Percentiles rank a stretch among this genome's conserved stretches.
Conservation (phyloP, 2,888 invertebrate species). For the Polyommatus iphigenia region DNA sequence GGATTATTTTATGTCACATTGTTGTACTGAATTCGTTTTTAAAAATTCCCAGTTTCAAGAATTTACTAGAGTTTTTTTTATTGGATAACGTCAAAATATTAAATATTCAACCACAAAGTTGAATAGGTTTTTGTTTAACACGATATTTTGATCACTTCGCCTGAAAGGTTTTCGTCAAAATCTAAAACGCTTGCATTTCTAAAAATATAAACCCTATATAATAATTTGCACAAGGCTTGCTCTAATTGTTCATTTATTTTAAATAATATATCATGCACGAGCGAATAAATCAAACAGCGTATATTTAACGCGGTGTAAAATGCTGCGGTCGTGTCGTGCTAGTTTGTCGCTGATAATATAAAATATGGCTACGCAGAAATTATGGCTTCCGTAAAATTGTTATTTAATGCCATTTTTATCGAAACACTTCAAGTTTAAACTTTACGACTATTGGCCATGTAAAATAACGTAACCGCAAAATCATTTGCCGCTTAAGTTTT, state of each 20-base stretch:
- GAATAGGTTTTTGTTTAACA: no score
- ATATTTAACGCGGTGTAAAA: slow-evolving; percentile 13
- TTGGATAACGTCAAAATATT: no score
- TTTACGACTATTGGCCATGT: slow-evolving; percentile 15
- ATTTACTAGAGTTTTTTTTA: no score
- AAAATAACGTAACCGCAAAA: no score
- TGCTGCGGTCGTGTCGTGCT: slow-evolving; percentile 15
- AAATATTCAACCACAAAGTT: no score
- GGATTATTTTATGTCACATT: no score
- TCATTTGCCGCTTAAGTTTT: no score
- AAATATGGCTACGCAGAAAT: slow-evolving; percentile 21
- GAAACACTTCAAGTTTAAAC: slow-evolving; percentile 8
- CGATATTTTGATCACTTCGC: no score
- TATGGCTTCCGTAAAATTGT: slow-evolving; percentile 25
- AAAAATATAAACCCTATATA: neutral
- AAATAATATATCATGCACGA: slow-evolving; percentile 5
- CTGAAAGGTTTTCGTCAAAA: no score
- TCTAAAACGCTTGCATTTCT: neutral
- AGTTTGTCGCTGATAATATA: slow-evolving; percentile 28
- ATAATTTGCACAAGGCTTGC: neutral
- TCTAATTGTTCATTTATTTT: slow-evolving; percentile 5
- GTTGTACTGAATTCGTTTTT: no score
- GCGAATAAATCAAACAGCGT: slow-evolving; percentile 17
- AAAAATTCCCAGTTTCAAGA: no score
- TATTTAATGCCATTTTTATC: slow-evolving; percentile 24